A percentile compares a stretch with the other conserved stretches of the same genome.
Conservation (phyloP, 2,888 invertebrate species). For the Ormyrus rosae region DNA sequence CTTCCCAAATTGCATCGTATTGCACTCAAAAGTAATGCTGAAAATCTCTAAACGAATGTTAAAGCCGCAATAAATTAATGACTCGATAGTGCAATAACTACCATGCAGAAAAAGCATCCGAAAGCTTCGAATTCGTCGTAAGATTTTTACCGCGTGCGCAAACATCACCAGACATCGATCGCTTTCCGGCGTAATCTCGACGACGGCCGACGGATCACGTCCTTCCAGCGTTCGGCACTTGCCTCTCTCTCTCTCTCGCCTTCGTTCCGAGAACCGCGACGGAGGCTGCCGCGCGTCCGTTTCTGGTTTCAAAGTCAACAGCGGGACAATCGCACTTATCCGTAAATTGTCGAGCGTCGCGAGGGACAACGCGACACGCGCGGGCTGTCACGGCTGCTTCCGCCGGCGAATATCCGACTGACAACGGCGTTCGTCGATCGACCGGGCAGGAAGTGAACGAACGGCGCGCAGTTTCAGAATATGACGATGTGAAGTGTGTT, state of each 20-base stretch:
- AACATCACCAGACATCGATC: neutral
- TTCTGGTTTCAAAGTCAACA: conserved; percentile 64
- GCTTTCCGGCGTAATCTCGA: conserved; percentile 54
- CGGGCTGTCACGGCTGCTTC: too few species aligned
- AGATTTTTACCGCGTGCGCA: too few species aligned
- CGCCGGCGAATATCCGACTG: neutral
- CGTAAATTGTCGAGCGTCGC: neutral
- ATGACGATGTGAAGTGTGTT: too few species aligned
- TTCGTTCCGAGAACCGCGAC: conserved; percentile 47
- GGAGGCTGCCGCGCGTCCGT: conserved; percentile 47
- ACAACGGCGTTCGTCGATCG: neutral
- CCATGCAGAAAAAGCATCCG: neutral
- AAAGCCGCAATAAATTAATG: neutral
- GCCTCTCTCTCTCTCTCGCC: neutral
- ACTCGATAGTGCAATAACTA: too few species aligned
- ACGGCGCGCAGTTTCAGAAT: neutral
- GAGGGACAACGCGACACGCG: neutral
- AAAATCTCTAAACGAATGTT: neutral
- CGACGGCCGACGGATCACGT: conserved; percentile 64
- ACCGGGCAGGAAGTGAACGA: neutral
- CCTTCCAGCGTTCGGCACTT: conserved; percentile 58
- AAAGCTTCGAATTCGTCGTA: neutral
- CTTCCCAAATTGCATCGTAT: too few species aligned
- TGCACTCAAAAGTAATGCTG: neutral
- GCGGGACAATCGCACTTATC: conserved; percentile 26